Percentiles rank a stretch among this genome's conserved stretches.
Conservation (phyloP, 2,888 invertebrate genomes). For the Leucophenga maculata region DNA sequence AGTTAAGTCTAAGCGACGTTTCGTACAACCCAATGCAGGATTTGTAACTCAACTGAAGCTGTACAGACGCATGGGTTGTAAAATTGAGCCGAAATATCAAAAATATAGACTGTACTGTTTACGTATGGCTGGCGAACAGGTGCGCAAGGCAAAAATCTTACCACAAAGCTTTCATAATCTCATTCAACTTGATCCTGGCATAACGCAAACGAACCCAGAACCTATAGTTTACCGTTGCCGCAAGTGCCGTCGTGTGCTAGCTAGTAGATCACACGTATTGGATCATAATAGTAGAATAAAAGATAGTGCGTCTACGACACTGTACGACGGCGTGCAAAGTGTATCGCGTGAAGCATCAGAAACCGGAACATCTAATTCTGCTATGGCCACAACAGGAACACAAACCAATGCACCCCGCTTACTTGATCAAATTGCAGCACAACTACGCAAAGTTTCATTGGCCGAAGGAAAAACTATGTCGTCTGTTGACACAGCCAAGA, state of each 20-base stretch:
- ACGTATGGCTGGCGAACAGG: conserved; percentile 85
- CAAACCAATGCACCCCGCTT: conserved; percentile 47
- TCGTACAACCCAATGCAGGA: conserved; percentile 85
- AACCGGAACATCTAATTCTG: neutral
- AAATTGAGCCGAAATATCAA: conserved; percentile 79
- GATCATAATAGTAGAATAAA: conserved; percentile 74
- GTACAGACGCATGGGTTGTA: conserved; percentile 84
- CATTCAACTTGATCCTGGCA: conserved; percentile 85
- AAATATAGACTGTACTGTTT: conserved; percentile 83
- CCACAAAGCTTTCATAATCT: conserved; percentile 85
- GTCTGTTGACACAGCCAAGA: conserved; percentile 23
- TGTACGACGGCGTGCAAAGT: too few relatives aligned
- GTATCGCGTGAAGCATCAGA: too few relatives aligned
- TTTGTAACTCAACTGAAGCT: conserved; percentile 85
- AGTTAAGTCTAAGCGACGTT: conserved; percentile 81
- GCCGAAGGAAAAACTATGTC: conserved; percentile 29
- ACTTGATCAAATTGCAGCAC: conserved; percentile 65
- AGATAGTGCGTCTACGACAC: too few relatives aligned
- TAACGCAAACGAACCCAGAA: conserved; percentile 83
- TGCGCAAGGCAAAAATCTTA: conserved; percentile 87
- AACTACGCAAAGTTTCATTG: conserved; percentile 62
- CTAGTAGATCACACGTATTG: conserved; percentile 84
- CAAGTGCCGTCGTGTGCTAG: conserved; percentile 87
- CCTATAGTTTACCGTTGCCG: conserved; percentile 88
- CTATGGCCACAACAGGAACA: neutral